These are phyloP conservation scores for Rhinichthys klamathensis DNA, from an alignment of 2,113 vertebrate genomes.

Conservation along the genomic window DNA sequence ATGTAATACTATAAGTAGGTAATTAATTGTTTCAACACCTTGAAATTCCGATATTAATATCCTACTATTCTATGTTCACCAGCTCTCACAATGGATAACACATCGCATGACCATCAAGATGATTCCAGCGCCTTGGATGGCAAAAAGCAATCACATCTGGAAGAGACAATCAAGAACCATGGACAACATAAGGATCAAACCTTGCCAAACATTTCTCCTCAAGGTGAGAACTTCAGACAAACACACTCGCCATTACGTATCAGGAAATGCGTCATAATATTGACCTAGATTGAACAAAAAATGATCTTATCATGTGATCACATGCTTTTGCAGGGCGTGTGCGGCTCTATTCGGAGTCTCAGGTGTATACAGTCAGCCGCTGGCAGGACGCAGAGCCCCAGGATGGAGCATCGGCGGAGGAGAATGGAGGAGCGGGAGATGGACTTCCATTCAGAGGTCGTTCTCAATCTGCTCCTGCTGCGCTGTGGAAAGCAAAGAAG, in stretches of 20 bases:
- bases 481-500: constrained; percentile 75
- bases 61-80: neutral
- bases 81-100: constrained; percentile 42
- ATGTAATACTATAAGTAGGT: neutral
- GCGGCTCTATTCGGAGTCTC: constrained; percentile 63
- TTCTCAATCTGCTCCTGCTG: constrained; percentile 78
- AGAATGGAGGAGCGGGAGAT: constrained; percentile 62
- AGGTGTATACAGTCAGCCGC: constrained; percentile 62
- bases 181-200: constrained; percentile 15
- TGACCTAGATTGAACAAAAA: neutral
- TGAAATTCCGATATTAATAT: neutral
- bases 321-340: constrained; percentile 49
- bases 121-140: constrained; percentile 31
- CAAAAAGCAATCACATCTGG: constrained; percentile 14
- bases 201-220: constrained; percentile 3
- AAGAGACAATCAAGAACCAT: constrained; percentile 13
- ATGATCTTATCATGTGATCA: neutral
- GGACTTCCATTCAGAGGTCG: constrained; percentile 71
- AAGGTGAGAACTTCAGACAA: neutral
- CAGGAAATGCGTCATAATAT: neutral
- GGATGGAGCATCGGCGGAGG: constrained; percentile 55
- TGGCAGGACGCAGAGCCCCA: constrained; percentile 54
- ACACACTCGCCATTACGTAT: neutral
- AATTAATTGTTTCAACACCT: neutral
- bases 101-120: neutral